Percentiles rank a stretch among this genome's conserved stretches.
phyloP scores from a whole-genome alignment of 2,888 invertebrate genomes.

The Ecdyonurus torrentis region DNA sequence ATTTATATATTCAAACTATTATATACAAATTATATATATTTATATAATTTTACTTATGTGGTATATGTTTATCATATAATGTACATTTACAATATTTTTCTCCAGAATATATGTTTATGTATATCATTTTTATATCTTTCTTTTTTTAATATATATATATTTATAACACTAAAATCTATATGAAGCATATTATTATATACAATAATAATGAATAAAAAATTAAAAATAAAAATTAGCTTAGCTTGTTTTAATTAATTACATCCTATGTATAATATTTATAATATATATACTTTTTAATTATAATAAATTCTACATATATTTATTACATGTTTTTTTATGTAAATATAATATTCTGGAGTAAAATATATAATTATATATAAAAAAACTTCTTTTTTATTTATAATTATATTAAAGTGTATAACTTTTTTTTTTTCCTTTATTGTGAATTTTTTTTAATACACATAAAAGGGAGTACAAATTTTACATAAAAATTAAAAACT shows the following conservation, averaged over 20 bases:
- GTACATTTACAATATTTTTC: neutral
- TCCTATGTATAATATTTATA: slow-evolving; percentile 1
- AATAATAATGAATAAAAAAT: neutral
- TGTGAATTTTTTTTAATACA: neutral
- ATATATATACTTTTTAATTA: neutral
- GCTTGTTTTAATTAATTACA: slow-evolving; percentile 1
- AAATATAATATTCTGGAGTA: neutral
- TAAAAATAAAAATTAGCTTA: neutral
- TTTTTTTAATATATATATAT: neutral
- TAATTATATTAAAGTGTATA: neutral
- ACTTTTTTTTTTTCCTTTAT: neutral
- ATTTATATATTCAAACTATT: neutral
- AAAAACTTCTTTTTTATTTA: too few relatives aligned
- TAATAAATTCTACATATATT: neutral
- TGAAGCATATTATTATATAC: neutral
- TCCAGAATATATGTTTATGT: neutral
- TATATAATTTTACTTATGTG: neutral
- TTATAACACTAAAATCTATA: neutral
- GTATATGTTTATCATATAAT: neutral
- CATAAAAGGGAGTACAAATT: neutral
- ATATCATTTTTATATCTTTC: neutral
- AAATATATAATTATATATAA: too few relatives aligned
- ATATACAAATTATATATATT: neutral
- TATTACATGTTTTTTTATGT: neutral
- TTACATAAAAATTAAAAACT: slow-evolving; percentile 5